Percentiles rank a stretch among this genome's conserved stretches.
These are phyloP conservation scores for Emydoidea blandingii DNA, from an alignment of 2,797 vertebrate genomes.

Conservation along the genomic window DNA sequence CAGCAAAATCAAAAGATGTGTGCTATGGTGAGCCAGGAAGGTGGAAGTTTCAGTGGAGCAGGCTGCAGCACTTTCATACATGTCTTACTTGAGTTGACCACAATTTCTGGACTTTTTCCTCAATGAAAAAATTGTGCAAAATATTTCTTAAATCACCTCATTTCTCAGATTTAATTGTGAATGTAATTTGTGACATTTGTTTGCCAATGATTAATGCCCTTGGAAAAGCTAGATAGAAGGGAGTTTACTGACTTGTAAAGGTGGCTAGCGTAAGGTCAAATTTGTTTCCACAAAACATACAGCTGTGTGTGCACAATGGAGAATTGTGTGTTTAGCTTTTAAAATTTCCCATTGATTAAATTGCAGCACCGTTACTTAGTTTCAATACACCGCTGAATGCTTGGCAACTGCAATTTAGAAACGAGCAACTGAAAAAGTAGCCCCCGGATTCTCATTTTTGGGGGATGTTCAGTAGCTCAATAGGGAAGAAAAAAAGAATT, in stretches of 20 bases:
- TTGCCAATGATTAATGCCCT: background rate
- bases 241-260: background rate
- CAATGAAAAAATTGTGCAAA: background rate
- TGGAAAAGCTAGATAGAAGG: background rate
- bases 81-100: background rate
- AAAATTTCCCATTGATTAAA: slow-evolving; percentile 32
- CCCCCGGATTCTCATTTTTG: slow-evolving; percentile 38
- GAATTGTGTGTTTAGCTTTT: background rate
- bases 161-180: background rate
- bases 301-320: background rate
- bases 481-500: background rate
- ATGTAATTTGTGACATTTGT: background rate
- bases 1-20: background rate
- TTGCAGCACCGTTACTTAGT: background rate
- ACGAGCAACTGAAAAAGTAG: slow-evolving; percentile 42
- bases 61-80: background rate
- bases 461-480: slow-evolving; percentile 22
- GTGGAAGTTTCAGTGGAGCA: background rate
- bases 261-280: background rate
- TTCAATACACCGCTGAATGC: background rate
- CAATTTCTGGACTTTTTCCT: background rate
- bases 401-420: slow-evolving; percentile 40
- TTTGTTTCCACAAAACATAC: background rate
- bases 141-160: background rate
- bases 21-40: background rate